Evolutionary conservation across 37 sponge, comb jelly and placozoan genomes (phyloP).

Genomic region (Ianthella basta): DNA sequence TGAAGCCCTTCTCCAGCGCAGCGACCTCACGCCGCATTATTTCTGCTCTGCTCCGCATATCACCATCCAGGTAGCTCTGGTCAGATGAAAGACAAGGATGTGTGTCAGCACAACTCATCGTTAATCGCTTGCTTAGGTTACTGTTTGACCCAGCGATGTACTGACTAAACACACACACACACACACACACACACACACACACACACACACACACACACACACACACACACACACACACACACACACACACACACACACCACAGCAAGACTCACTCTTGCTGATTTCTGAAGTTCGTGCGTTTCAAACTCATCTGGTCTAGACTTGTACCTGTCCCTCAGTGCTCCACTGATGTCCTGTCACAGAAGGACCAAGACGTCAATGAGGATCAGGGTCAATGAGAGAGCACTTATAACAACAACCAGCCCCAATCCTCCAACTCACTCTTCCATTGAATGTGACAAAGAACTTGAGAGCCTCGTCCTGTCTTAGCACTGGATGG

Average conservation of each 20-base stretch:
- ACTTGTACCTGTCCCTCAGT: constrained; percentile 81
- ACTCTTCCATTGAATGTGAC: constrained; percentile 72
- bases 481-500: constrained; percentile 77
- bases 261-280: constrained; percentile 7
- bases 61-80: constrained; percentile 9
- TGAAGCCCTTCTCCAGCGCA: constrained; percentile 10
- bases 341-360: constrained; percentile 58
- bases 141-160: too few relatives aligned
- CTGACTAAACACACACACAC: too few relatives aligned
- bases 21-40: constrained; percentile 10
- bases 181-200: neutral
- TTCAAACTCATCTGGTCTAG: constrained; percentile 66
- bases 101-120: neutral
- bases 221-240: neutral
- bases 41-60: neutral
- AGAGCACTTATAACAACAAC: too few relatives aligned
- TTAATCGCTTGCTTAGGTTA: too few relatives aligned
- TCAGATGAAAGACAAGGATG: neutral
- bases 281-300: constrained; percentile 6
- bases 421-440: neutral
- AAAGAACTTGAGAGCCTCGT: constrained; percentile 82
- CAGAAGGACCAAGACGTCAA: neutral
- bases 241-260: neutral
- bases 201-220: neutral
- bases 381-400: too few relatives aligned